Percentiles rank a stretch among this genome's conserved stretches.
These are phyloP conservation scores for Drosophila kurseongensis DNA, from an alignment of 1,140 invertebrate genomes.

Conservation along the genomic window DNA sequence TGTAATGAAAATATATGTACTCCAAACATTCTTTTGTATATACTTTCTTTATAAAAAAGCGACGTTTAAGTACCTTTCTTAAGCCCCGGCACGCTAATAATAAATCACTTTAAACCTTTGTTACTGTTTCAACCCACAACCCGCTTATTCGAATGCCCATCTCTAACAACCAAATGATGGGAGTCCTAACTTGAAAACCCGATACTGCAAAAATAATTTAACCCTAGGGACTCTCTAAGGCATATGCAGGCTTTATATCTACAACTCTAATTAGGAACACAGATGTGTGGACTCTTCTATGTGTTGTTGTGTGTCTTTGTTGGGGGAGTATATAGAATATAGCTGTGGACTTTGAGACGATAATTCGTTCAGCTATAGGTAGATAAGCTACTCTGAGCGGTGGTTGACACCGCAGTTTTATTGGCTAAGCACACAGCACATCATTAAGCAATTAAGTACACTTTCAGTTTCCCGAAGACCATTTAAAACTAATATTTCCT, in stretches of 20 bases:
- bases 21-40: conserved; percentile 1
- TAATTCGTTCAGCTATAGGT: conserved; percentile 15
- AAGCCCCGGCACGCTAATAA: conserved; percentile 1
- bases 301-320: conserved; percentile 26
- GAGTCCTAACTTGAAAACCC: conserved; percentile 4
- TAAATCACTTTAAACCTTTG: conserved; percentile 27
- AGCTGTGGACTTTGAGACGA: conserved; percentile 30
- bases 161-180: conserved; percentile 8
- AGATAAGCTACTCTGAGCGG: conserved; percentile 24
- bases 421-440: conserved; percentile 67
- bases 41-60: conserved; percentile 39
- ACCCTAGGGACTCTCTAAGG: conserved; percentile 44
- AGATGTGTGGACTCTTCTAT: conserved; percentile 44
- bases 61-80: conserved; percentile 12
- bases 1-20: conserved; percentile 42
- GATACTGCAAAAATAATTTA: conserved; percentile 28
- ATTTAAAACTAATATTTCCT: conserved; percentile 22
- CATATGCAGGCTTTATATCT: conserved; percentile 33
- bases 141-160: conserved; percentile 31
- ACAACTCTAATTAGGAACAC: conserved; percentile 64
- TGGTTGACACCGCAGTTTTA: conserved; percentile 5
- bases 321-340: conserved; percentile 15
- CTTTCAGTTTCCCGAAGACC: conserved; percentile 59
- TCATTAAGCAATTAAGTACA: conserved; percentile 79
- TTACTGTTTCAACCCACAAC: conserved; percentile 38